Conservation (phyloP, 2,797 vertebrate species). For the Gobionotothen gibberifrons region DNA sequence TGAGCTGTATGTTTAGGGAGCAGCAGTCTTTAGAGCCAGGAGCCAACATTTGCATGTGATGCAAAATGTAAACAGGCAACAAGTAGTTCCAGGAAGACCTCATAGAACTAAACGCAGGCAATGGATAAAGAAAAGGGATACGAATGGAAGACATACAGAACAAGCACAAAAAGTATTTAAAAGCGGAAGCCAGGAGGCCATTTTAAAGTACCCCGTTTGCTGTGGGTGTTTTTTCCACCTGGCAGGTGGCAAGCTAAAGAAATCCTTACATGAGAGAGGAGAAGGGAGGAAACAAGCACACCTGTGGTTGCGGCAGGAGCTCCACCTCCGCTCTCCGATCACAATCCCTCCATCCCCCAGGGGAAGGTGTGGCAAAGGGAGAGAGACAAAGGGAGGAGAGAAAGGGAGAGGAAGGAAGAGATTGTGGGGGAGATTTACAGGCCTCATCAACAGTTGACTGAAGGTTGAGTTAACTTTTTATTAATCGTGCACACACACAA, state of each 20-base stretch:
- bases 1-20: conserved; percentile 11
- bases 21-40: conserved; percentile 12
- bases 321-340: conserved; percentile 74
- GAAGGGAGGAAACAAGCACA: conserved; percentile 76
- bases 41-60: conserved; percentile 63
- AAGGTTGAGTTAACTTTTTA: conserved; percentile 76
- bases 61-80: conserved; percentile 59
- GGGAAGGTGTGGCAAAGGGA: conserved; percentile 79
- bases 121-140: conserved; percentile 38
- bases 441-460: conserved; percentile 68
- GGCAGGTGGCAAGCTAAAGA: conserved; percentile 77
- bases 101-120: conserved; percentile 23
- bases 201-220: conserved; percentile 62
- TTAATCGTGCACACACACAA: conserved; percentile 73
- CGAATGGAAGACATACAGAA: conserved; percentile 37
- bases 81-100: conserved; percentile 37
- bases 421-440: conserved; percentile 77
- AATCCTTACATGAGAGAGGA: conserved; percentile 75
- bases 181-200: conserved; percentile 51
- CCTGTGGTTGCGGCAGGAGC: conserved; percentile 74
- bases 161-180: conserved; percentile 39
- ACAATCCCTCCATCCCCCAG: conserved; percentile 75
- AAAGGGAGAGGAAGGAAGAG: conserved; percentile 81
- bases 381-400: conserved; percentile 77
- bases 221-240: conserved; percentile 74